Conservation (phyloP, 2,888 invertebrate genomes). For the Acronicta aceris region DNA sequence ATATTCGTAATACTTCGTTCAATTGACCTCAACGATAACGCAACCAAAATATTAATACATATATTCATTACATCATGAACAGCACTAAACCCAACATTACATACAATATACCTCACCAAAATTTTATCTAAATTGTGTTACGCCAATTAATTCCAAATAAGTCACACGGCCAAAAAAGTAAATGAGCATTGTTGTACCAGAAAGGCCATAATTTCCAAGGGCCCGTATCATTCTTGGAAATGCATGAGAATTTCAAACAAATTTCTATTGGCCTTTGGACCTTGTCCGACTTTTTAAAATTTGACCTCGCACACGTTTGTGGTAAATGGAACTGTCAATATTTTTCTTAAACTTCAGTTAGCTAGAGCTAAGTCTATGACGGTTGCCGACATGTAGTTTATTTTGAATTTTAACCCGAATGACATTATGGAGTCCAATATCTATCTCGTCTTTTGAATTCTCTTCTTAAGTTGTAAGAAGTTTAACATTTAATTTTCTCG, state of each 20-base stretch:
- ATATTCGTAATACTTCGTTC: no score
- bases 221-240: constrained; percentile 51
- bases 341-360: constrained; percentile 37
- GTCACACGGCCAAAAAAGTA: constrained; percentile 32
- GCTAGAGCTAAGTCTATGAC: no score
- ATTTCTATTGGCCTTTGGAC: constrained; percentile 60
- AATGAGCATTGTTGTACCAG: constrained; percentile 24
- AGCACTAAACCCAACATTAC: background rate
- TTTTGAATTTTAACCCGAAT: no score
- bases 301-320: constrained; percentile 59
- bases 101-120: constrained; percentile 9
- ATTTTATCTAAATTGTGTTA: constrained; percentile 8
- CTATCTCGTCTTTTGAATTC: no score
- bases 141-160: constrained; percentile 23
- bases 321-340: constrained; percentile 59
- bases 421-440: no score
- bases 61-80: background rate
- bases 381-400: background rate
- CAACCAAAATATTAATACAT: background rate
- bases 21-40: background rate
- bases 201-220: constrained; percentile 28
- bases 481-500: no score
- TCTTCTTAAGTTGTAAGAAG: no score
- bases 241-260: constrained; percentile 52
- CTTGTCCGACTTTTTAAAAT: constrained; percentile 67